These are phyloP conservation scores for Proteles cristata DNA, from an alignment of 2,113 vertebrate species.

Conservation along the genomic window DNA sequence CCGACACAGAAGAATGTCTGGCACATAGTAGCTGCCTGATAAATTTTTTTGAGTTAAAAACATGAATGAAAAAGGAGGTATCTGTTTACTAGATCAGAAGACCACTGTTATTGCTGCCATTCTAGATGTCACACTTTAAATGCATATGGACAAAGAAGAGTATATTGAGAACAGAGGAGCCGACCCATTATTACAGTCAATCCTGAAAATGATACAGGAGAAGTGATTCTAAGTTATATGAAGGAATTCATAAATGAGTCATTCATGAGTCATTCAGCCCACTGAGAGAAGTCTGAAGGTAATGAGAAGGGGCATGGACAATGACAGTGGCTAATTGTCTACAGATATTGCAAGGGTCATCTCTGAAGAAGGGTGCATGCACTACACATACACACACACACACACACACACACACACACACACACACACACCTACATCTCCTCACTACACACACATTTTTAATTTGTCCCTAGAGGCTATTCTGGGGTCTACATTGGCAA, in stretches of 20 bases:
- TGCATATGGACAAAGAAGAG: background rate
- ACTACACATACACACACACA: background rate
- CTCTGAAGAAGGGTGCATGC: background rate
- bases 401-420: background rate
- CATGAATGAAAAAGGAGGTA: background rate
- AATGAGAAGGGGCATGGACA: rapidly evolving
- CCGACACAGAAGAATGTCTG: background rate
- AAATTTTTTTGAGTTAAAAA: slow-evolving; percentile 17
- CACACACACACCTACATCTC: too few relatives aligned
- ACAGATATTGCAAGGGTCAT: background rate
- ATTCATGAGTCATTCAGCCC: background rate
- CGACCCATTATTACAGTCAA: background rate
- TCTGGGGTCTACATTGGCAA: background rate
- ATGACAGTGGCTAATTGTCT: background rate
- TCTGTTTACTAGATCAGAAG: background rate
- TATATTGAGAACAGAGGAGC: background rate
- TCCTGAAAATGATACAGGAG: background rate
- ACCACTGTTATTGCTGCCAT: background rate
- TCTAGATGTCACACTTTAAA: background rate
- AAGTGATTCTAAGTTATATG: background rate
- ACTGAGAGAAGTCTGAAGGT: background rate
- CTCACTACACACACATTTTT: background rate
- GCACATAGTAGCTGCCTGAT: background rate
- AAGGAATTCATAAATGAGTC: background rate
- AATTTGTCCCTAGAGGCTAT: background rate